Conservation (phyloP, 1,140 invertebrate genomes). For the Caenorhabditis briggsae region DNA sequence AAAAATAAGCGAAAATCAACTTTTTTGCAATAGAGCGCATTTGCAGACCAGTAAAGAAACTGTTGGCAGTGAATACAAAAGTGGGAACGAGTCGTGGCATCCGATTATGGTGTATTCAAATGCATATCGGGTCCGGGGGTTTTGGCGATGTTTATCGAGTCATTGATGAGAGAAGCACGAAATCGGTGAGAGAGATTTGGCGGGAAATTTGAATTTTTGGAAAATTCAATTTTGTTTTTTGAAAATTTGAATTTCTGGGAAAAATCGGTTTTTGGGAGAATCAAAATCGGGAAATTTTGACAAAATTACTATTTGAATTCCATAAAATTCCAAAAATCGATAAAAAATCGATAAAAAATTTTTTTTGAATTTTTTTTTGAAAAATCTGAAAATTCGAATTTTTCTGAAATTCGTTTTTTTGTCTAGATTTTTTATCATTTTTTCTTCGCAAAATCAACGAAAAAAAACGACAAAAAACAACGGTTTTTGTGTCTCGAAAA, state of each 20-base stretch:
- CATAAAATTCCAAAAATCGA: no score
- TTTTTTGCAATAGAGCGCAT: no score
- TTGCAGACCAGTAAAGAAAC: constrained; percentile 25
- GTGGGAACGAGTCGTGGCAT: neutral
- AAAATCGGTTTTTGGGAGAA: neutral
- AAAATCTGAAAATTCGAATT: no score
- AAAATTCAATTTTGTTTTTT: neutral
- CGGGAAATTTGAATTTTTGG: neutral
- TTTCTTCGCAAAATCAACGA: neutral
- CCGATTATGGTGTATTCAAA: neutral
- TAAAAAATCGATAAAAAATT: no score
- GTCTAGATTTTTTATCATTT: no score
- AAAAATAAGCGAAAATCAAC: no score
- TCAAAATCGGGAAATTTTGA: no score
- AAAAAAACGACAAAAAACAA: neutral
- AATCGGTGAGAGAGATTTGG: neutral
- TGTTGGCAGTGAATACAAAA: neutral
- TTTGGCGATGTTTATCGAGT: constrained; percentile 36
- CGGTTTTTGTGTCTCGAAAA: no score
- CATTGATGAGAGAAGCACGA: neutral
- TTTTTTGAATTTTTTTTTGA: no score
- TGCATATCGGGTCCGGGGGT: constrained; percentile 13
- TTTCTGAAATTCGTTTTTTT: no score
- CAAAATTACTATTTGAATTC: no score
- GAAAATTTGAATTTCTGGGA: neutral